Evolutionary conservation across 2,113 vertebrate genomes (phyloP), one percentile per base, ranked within the genome.

Genomic region (Centropus bengalensis): DNA sequence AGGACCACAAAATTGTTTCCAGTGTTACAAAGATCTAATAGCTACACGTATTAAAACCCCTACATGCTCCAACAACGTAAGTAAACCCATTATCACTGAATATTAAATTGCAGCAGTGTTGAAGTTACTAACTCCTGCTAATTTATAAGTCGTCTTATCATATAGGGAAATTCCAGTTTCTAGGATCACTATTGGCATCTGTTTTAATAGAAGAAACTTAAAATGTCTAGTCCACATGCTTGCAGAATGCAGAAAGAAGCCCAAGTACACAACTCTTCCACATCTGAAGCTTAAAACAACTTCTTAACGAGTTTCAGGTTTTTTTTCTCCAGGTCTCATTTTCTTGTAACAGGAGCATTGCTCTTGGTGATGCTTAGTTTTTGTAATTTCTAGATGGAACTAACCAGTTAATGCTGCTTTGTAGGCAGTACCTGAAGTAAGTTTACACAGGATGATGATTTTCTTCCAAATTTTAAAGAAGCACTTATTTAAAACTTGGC

Each of bases 41-140:
- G 6, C 4, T 24, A 36, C 15, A 42, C 1, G 2, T 17, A 27
- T 9, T 27, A 68, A 76, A 94, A 83, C 32, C 8, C 36, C 77
- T 52, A 24, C 22, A 68, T 42, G 20, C 32, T 79, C 49, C 38
- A 49, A n/a, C 16, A 19, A 62, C 2, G 0, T 9, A 56, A 0
- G 20, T 66, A 88, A 58, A 62, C 5, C 26, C 2, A 0, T 30
- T 58, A 74, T 60, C 56, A 81, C 0, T n/a, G 54, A 82, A 76
- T 52, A 70, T 45, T 68, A 26, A 7, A 8, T 28, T 8, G 5
- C 49, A 83, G 44, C 32, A 80, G 59, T 54, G 24, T 6, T 22
- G 55, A 76, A 75, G 26, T 45, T 33, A 64, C 8, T 33, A 58
- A 62, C 21, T 58, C 45, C 24, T n/a, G 10, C 20, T 69, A 49